Conservation (phyloP, 2,888 invertebrate species). For the Synanthedon myopaeformis region DNA sequence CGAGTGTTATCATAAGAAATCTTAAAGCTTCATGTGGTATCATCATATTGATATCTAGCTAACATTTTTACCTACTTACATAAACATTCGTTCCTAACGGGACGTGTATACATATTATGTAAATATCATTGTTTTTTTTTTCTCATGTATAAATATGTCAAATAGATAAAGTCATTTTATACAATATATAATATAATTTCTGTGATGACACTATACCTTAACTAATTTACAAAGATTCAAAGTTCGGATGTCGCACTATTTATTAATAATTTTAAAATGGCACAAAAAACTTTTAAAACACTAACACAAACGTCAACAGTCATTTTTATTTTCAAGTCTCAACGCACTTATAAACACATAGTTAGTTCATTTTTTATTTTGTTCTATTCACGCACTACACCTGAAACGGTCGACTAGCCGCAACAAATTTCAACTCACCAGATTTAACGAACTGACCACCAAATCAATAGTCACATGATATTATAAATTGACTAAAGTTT, state of each 20-base stretch:
- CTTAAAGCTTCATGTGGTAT: conserved; percentile 71
- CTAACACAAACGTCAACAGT: conserved; percentile 68
- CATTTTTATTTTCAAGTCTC: conserved; percentile 35
- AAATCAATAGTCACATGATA: conserved; percentile 24
- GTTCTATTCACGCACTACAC: conserved; percentile 26
- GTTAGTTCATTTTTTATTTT: conserved; percentile 18
- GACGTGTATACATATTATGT: conserved; percentile 70
- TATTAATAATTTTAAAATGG: conserved; percentile 64
- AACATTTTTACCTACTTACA: conserved; percentile 62
- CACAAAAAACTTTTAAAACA: conserved; percentile 69
- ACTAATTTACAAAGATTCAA: conserved; percentile 64
- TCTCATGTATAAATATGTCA: conserved; percentile 68
- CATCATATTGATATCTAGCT: conserved; percentile 60
- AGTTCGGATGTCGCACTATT: conserved; percentile 69
- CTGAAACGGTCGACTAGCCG: conserved; percentile 17
- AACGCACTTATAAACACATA: conserved; percentile 37
- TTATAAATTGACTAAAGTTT: conserved; percentile 54
- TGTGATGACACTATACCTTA: conserved; percentile 62
- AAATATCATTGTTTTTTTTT: conserved; percentile 62
- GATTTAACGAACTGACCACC: conserved; percentile 11
- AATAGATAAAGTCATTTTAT: conserved; percentile 60
- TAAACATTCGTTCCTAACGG: conserved; percentile 69
- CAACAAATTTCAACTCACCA: conserved; percentile 4
- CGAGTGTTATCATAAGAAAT: conserved; percentile 70
- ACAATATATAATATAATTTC: conserved; percentile 64